phyloP scores from a whole-genome alignment of 1,140 invertebrate genomes.

The Camponotus vicinus region DNA sequence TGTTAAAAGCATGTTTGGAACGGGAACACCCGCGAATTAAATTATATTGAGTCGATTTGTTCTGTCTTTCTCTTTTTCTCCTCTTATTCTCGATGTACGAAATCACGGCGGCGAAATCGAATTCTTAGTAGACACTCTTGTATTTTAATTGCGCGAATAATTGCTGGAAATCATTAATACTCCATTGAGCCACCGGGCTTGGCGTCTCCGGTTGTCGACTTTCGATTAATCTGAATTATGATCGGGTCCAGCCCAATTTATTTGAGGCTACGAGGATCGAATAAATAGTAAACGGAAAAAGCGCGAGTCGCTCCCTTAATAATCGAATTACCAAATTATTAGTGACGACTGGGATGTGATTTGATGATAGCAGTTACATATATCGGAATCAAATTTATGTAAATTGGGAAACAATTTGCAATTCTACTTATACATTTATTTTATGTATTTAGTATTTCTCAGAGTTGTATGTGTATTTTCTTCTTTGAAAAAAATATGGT shows the following conservation, averaged over 20 bases:
- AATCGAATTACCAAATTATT: constrained; percentile 32
- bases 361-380: background rate
- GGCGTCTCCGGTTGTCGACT: constrained; percentile 21
- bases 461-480: background rate
- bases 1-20: background rate
- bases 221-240: constrained; percentile 43
- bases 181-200: background rate
- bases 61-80: too few relatives aligned
- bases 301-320: background rate
- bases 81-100: background rate
- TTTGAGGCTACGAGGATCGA: background rate
- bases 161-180: constrained; percentile 39
- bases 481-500: background rate
- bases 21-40: background rate
- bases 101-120: background rate
- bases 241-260: constrained; percentile 16
- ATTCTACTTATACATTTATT: background rate
- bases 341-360: background rate
- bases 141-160: constrained; percentile 43
- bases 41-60: constrained; percentile 9
- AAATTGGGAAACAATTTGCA: background rate
- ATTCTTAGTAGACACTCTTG: constrained; percentile 31
- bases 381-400: constrained; percentile 5
- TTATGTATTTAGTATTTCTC: background rate
- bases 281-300: constrained; percentile 14